A percentile compares a stretch with the other conserved stretches of the same genome.
Conservation (phyloP, 2,888 invertebrate species). For the Caenorhabditis virilis region DNA sequence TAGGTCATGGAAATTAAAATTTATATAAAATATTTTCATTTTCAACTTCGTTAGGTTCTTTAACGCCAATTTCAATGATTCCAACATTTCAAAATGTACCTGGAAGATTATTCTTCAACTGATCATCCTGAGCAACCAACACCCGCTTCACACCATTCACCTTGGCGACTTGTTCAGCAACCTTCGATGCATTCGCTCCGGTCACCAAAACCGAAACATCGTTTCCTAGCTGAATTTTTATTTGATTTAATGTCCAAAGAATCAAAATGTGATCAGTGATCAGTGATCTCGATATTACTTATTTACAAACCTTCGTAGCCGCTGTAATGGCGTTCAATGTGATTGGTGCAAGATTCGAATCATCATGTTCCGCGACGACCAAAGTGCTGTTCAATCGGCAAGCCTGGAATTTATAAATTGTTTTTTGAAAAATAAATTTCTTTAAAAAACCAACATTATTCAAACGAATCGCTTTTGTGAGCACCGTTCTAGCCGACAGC, state of each 20-base stretch:
- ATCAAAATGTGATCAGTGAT: constrained; percentile 6
- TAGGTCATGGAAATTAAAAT: no score
- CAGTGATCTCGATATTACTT: no score
- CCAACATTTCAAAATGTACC: no score
- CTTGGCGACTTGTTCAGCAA: constrained; percentile 63
- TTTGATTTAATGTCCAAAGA: constrained; percentile 2
- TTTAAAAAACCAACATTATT: constrained; percentile 5
- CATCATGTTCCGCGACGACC: constrained; percentile 93
- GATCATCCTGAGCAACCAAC: constrained; percentile 86
- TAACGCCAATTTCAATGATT: no score
- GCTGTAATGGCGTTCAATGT: constrained; percentile 91
- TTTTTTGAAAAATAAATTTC: background rate
- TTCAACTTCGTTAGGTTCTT: background rate
- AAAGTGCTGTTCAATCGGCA: constrained; percentile 77
- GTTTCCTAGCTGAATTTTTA: constrained; percentile 74
- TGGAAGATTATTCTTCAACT: constrained; percentile 86
- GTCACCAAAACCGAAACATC: constrained; percentile 66
- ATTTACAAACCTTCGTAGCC: constrained; percentile 81
- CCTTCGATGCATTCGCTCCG: constrained; percentile 56
- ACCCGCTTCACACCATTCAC: constrained; percentile 81
- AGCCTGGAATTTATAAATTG: constrained; percentile 19
- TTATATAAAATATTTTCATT: no score
- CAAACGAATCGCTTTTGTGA: constrained; percentile 15
- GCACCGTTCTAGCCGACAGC: constrained; percentile 29
- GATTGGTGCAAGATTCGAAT: constrained; percentile 81